Percentiles rank a stretch among this genome's conserved stretches.
phyloP scores from a whole-genome alignment of 2,888 invertebrate species.

The Patella pellucida region DNA sequence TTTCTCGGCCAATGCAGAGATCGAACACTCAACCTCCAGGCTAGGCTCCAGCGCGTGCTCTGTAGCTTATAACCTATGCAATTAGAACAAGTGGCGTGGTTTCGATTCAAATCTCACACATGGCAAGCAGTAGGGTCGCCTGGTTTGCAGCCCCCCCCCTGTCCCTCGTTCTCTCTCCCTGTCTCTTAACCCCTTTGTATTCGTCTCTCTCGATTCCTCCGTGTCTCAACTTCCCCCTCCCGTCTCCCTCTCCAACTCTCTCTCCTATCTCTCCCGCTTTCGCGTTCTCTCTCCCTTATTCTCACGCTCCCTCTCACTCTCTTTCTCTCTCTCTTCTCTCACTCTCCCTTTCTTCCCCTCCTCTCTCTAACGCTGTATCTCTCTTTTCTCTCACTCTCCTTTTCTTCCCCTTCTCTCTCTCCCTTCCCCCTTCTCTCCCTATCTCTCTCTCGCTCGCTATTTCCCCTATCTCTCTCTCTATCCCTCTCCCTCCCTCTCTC shows the following conservation, averaged over 20 bases:
- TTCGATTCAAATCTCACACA: no score
- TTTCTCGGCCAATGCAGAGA: no score
- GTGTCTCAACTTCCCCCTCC: no score
- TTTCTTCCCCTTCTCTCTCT: background rate
- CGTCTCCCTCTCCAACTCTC: no score
- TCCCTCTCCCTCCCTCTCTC: constrained; percentile 15
- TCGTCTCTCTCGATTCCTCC: no score
- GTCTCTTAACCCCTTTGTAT: background rate
- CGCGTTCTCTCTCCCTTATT: background rate
- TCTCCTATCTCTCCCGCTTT: background rate
- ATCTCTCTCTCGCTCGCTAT: background rate
- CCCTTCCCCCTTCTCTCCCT: background rate
- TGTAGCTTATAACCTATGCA: no score
- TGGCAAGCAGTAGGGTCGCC: no score
- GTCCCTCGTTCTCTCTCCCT: constrained; percentile 13
- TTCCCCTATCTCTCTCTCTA: background rate
- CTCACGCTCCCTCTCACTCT: background rate
- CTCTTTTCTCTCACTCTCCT: background rate
- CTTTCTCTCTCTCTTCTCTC: background rate
- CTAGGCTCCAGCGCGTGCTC: no score
- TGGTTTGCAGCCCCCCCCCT: background rate
- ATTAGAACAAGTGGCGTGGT: no score
- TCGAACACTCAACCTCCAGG: no score
- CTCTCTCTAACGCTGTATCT: no score
- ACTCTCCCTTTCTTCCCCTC: no score